Evolutionary conservation across 2,888 invertebrate genomes (phyloP), one percentile per base, ranked within the genome.

Genomic region (Pheosia tremula): DNA sequence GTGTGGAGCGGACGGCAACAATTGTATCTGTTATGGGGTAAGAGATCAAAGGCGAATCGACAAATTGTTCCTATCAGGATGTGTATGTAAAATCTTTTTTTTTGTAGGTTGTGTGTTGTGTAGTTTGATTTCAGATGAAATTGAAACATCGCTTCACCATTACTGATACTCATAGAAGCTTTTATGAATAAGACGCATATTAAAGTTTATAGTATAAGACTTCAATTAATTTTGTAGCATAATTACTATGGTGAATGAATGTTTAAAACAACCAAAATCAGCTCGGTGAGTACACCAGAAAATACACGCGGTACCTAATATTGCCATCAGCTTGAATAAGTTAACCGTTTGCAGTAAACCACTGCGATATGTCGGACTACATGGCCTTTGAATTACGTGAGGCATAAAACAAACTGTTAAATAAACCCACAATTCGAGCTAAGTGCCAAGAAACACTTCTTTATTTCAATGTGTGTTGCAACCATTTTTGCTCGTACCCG

Each of bases 301-400:
- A 75, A 72, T 72, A 71, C 75, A 77, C 70, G 66, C 72, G 62
- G 68, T 52, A 65, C 0, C 24, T 24, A 24, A 62, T 70, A 67
- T 66, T 69, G 67, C 66, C 62, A 87, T 83, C 69, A 80, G 79
- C 75, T 72, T 67, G 77, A 82, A 85, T 86, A 84, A 79, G 82
- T 88, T 89, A 88, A 90, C 87, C 84, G 84, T 77, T 76, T 68
- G 82, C 83, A 83, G 86, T 90, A 88, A 90, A 87, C 81, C 81
- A 83, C 77, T 76, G 80, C 82, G 79, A 87, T 87, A 88, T 87
- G 85, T 88, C 81, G 86, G 80, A 77, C 78, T 82, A 81, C 85
- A 86, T 86, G 82, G 80, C 80, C 82, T 87, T 84, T 83, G 82
- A 83, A 83, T 84, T 84, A 83, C 81, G 79, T 78, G 81, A 79